phyloP scores from a whole-genome alignment of 2,113 vertebrate species.

The Amphiprion percula region DNA sequence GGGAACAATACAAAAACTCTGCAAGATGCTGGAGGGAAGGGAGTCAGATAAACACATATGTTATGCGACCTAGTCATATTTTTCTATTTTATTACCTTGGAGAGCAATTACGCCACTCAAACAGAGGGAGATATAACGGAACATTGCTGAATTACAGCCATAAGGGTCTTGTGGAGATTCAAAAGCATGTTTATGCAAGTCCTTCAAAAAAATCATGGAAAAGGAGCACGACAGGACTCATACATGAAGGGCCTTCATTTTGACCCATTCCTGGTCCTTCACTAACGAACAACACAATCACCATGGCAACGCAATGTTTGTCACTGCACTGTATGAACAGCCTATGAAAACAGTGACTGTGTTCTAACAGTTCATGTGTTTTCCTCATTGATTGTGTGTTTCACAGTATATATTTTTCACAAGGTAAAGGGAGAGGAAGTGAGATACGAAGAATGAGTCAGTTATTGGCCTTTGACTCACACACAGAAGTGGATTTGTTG shows the following conservation, averaged over 20 bases:
- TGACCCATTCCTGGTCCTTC: conserved; percentile 15
- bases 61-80: conserved; percentile 12
- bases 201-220: background rate
- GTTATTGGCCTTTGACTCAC: background rate
- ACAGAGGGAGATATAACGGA: background rate
- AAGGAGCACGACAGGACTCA: background rate
- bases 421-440: background rate
- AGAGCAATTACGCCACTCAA: conserved; percentile 23
- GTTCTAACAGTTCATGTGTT: no score
- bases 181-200: conserved; percentile 30
- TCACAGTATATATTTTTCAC: background rate
- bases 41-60: background rate
- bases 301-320: conserved; percentile 42
- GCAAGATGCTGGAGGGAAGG: no score
- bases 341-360: no score
- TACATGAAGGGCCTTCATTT: conserved; percentile 16
- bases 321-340: background rate
- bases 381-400: no score
- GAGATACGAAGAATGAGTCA: background rate
- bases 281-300: conserved; percentile 18
- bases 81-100: background rate
- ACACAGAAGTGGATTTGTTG: background rate
- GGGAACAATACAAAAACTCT: background rate
- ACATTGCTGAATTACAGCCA: conserved; percentile 13
- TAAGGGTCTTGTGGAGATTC: conserved; percentile 13